Conservation (phyloP, 2,113 vertebrate genomes). For the Ptychochromis oligacanthus region DNA sequence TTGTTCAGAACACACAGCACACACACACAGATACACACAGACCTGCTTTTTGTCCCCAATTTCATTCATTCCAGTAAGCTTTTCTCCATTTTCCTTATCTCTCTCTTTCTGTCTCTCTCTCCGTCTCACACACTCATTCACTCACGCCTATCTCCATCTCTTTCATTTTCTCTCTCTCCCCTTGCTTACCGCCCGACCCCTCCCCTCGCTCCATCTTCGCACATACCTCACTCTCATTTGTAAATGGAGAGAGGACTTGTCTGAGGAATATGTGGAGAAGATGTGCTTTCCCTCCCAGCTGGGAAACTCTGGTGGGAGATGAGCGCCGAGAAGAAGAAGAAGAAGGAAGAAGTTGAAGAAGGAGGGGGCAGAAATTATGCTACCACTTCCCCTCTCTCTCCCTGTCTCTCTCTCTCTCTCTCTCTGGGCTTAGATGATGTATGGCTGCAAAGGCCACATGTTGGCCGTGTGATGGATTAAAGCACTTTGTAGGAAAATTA, state of each 20-base stretch:
- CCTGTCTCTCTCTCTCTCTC: slow-evolving; percentile 55
- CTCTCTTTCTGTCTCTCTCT: slow-evolving; percentile 67
- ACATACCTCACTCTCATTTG: slow-evolving; percentile 72
- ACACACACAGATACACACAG: slow-evolving; percentile 30
- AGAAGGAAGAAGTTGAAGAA: slow-evolving; percentile 15
- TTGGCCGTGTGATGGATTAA: slow-evolving; percentile 99
- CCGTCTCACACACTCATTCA: slow-evolving; percentile 61
- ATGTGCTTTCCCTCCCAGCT: slow-evolving; percentile 69
- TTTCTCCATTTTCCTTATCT: slow-evolving; percentile 78
- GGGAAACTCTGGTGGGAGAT: slow-evolving; percentile 56
- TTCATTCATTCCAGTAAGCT: slow-evolving; percentile 76
- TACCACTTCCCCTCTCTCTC: slow-evolving; percentile 53
- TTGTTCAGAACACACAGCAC: slow-evolving; percentile 30
- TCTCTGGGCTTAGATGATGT: slow-evolving; percentile 94
- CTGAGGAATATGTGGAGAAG: slow-evolving; percentile 55
- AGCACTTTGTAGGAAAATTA: slow-evolving; percentile 99
- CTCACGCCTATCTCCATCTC: slow-evolving; percentile 72
- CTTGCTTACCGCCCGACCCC: slow-evolving; percentile 50
- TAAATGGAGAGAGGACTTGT: slow-evolving; percentile 67
- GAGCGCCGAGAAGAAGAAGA: slow-evolving; percentile 31
- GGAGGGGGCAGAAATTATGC: slow-evolving; percentile 60
- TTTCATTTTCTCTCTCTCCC: slow-evolving; percentile 72
- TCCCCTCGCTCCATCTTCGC: slow-evolving; percentile 29
- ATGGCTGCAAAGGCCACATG: slow-evolving; percentile 97
- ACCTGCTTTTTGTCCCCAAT: slow-evolving; percentile 71